Evolutionary conservation across 2,797 vertebrate species (phyloP), one percentile per base, ranked within the genome.

Genomic region (Phataginus tricuspis): DNA sequence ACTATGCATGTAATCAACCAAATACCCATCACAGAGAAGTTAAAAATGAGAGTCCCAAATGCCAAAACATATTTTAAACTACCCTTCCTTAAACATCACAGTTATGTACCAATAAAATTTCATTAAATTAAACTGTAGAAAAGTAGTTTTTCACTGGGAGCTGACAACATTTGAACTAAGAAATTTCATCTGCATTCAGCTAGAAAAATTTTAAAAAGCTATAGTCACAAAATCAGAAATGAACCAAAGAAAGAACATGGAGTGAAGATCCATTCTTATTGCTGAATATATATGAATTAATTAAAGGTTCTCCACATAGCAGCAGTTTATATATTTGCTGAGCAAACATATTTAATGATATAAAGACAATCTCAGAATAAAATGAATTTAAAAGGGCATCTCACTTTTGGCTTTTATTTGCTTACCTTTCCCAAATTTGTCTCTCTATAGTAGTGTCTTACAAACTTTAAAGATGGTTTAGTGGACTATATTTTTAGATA

Each of bases 31-130:
- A 89, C 39, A 85, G 42, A 90, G 90, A 86, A 74, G 18, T 71
- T 59, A 86, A 25, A 90, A 85, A 53, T 37, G 23, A 74, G 39
- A 74, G 53, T 82, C 39, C 13, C 74, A 92, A 90, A 92, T 72
- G 68, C 25, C 68, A 90, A 96, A 89, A 37, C 39, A 68, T 66
- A 75, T 68, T 82, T 74, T 94, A 86, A 83, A 82, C 15, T 80
- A 92, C 45, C 3, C 69, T 71, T 69, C 7, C 14, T 89, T 78
- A 37, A 86, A 83, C 21, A 69, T 92, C 53, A 85, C 11, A 85
- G 25, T 64, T 45, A 72, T 64, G 11, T 78, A 42, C 4, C 69
- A 37, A 66, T 51, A 83, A 84, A 95, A 34, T 53, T 80, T 85
- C 31, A 49, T 86, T 88, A 80, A 79, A 96, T 31, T 69, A 72